A percentile compares a stretch with the other conserved stretches of the same genome.
Evolutionary conservation across 2,113 vertebrate species (phyloP).

Genomic region (Agelaius tricolor): DNA sequence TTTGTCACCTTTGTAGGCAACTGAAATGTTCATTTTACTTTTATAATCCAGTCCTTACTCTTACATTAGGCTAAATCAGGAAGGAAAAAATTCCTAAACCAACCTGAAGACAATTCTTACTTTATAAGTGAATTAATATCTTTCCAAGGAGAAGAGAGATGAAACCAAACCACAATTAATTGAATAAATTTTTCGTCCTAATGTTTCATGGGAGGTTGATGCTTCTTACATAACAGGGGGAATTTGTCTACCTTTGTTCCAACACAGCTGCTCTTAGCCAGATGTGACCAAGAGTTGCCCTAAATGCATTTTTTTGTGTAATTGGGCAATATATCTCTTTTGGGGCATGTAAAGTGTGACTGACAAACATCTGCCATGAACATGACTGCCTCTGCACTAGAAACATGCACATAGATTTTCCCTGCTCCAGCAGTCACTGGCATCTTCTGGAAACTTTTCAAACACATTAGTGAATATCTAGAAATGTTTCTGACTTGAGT

Average conservation of each 20-base stretch:
- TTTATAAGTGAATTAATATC: not conserved
- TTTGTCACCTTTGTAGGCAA: not conserved
- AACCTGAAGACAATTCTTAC: not conserved
- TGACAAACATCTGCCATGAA: conserved; percentile 14
- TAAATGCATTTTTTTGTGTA: conserved; percentile 1
- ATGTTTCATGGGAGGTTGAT: conserved; percentile 15
- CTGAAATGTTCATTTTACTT: not conserved
- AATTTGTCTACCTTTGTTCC: conserved; percentile 13
- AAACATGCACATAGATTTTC: not conserved
- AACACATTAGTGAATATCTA: not conserved
- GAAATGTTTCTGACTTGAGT: not conserved
- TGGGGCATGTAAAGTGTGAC: not conserved
- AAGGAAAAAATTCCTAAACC: not conserved
- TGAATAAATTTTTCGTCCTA: not conserved
- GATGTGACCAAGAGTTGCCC: conserved; percentile 34
- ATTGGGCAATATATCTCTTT: conserved; percentile 28
- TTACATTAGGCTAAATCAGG: not conserved
- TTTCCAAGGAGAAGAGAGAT: not conserved
- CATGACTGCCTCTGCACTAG: not conserved
- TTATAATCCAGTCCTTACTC: not conserved
- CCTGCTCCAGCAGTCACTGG: not conserved
- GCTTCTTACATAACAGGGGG: conserved; percentile 4
- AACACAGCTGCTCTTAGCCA: conserved; percentile 22
- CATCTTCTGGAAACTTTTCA: not conserved
- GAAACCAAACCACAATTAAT: conserved; percentile 9